A percentile compares a stretch with the other conserved stretches of the same genome.
Evolutionary conservation across 2,113 vertebrate species (phyloP).

Genomic region (Rallus limicola): DNA sequence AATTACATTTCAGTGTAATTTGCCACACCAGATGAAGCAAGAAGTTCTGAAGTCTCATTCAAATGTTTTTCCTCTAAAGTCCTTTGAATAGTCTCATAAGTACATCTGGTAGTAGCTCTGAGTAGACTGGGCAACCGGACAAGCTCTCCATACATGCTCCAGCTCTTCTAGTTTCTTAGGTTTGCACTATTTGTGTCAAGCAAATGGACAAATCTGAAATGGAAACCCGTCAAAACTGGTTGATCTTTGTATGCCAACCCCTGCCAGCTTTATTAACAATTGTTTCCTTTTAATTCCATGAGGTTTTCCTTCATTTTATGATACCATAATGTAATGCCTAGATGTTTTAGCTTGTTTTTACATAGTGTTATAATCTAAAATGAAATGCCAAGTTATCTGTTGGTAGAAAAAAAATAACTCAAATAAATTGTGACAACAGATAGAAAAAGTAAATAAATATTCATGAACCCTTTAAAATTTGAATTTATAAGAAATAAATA

Average conservation of each 20-base stretch:
- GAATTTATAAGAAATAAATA: conserved; percentile 45
- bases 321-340: neutral
- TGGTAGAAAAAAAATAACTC: neutral
- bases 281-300: neutral
- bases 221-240: neutral
- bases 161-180: neutral
- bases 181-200: neutral
- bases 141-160: fast-evolving
- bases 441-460: conserved; percentile 27
- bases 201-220: neutral
- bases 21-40: neutral
- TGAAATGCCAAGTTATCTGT: neutral
- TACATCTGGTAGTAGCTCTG: fast-evolving
- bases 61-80: neutral
- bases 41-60: neutral
- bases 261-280: neutral
- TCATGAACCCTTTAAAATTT: conserved; percentile 45
- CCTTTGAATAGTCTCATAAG: neutral
- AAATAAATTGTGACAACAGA: neutral
- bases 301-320: neutral
- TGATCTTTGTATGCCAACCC: neutral
- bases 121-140: fast-evolving
- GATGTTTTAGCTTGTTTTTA: neutral
- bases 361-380: neutral
- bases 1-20: neutral